A percentile compares a stretch with the other conserved stretches of the same genome.
Conservation (phyloP, 1,140 invertebrate genomes). For the Hylyphantes graminicola region DNA sequence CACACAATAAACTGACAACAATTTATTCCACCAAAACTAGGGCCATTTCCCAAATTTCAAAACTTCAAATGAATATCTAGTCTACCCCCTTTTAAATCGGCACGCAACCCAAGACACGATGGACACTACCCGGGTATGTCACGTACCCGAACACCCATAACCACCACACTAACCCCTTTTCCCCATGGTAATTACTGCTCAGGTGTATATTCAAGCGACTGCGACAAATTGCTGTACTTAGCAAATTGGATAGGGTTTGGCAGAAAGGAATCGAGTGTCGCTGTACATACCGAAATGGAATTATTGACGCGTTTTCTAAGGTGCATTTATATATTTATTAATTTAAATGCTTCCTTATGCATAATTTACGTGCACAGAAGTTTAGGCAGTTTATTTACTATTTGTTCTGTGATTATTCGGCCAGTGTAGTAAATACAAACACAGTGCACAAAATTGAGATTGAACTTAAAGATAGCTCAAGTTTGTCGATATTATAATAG, state of each 20-base stretch:
- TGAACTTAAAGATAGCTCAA: too few species aligned
- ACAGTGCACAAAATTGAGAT: too few species aligned
- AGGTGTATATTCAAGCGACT: slow-evolving; percentile 7
- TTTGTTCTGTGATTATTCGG: too few species aligned
- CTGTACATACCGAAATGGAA: too few species aligned
- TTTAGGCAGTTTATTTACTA: too few species aligned
- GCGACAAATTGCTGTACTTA: slow-evolving; percentile 58
- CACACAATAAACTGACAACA: too few species aligned
- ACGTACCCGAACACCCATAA: slow-evolving; percentile 36
- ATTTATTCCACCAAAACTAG: background rate
- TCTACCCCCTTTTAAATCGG: background rate
- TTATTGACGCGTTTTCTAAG: too few species aligned
- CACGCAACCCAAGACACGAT: background rate
- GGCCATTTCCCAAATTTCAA: slow-evolving; percentile 12
- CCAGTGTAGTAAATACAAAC: too few species aligned
- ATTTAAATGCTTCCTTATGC: too few species aligned
- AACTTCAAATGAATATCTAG: slow-evolving; percentile 7
- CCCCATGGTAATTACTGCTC: slow-evolving; percentile 48
- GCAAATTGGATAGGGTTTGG: slow-evolving; percentile 35
- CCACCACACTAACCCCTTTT: background rate
- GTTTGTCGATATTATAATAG: too few species aligned
- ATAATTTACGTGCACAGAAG: too few species aligned
- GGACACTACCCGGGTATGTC: slow-evolving; percentile 42
- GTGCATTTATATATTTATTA: too few species aligned
- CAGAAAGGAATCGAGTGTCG: background rate